Conservation (phyloP, 2,888 invertebrate species). For the Tiliacea aurago region DNA sequence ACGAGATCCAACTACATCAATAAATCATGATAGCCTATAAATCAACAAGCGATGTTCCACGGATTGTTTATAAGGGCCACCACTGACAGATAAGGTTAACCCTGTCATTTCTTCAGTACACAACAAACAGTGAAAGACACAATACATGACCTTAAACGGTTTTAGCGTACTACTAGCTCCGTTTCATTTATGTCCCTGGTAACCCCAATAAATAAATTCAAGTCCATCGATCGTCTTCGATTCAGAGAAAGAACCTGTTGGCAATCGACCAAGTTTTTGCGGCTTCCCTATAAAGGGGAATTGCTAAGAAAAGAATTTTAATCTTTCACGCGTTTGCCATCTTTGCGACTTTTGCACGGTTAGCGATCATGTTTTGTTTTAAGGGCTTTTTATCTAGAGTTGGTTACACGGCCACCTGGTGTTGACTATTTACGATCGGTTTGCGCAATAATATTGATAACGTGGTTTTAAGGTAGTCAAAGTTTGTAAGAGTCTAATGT, state of each 20-base stretch:
- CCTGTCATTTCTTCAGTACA: slow-evolving; percentile 62
- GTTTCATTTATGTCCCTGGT: slow-evolving; percentile 76
- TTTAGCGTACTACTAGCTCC: slow-evolving; percentile 63
- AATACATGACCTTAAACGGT: slow-evolving; percentile 55
- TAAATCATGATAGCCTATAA: slow-evolving; percentile 53
- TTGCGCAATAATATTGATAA: slow-evolving; percentile 54
- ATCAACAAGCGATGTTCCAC: slow-evolving; percentile 51
- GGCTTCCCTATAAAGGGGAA: slow-evolving; percentile 72
- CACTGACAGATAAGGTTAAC: slow-evolving; percentile 70
- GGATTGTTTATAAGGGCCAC: slow-evolving; percentile 64
- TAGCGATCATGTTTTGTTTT: slow-evolving; percentile 71
- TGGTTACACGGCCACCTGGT: slow-evolving; percentile 52
- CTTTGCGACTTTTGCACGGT: slow-evolving; percentile 60
- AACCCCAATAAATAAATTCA: slow-evolving; percentile 81
- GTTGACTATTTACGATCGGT: slow-evolving; percentile 47
- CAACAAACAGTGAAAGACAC: slow-evolving; percentile 38
- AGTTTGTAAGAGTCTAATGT: slow-evolving; percentile 17
- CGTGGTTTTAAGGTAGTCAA: slow-evolving; percentile 29
- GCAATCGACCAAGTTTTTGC: slow-evolving; percentile 79
- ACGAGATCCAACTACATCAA: slow-evolving; percentile 47
- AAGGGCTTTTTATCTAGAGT: slow-evolving; percentile 43
- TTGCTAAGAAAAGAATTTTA: slow-evolving; percentile 80
- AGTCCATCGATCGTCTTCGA: slow-evolving; percentile 75
- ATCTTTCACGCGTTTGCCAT: slow-evolving; percentile 71
- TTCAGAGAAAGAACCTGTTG: slow-evolving; percentile 82